Percentiles rank a stretch among this genome's conserved stretches.
Conservation (phyloP, 2,888 invertebrate species). For the Eugnorisma glareosa region DNA sequence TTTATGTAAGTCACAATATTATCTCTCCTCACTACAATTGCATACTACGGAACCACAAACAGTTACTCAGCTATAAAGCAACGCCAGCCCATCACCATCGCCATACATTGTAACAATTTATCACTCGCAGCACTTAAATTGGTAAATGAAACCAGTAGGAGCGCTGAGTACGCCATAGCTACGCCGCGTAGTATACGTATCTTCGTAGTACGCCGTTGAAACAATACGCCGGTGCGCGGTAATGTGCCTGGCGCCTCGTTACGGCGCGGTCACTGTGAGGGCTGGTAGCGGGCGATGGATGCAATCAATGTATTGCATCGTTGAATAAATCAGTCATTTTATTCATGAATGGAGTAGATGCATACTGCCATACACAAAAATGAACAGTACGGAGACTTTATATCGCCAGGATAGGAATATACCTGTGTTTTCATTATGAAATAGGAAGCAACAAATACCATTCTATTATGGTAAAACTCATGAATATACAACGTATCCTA, state of each 20-base stretch:
- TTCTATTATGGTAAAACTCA: neutral
- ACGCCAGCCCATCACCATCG: slow-evolving; percentile 36
- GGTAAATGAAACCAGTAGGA: slow-evolving; percentile 52
- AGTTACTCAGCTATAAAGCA: slow-evolving; percentile 30
- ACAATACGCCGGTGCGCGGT: slow-evolving; percentile 64
- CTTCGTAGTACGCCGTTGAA: slow-evolving; percentile 55
- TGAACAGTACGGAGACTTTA: neutral
- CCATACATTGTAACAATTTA: slow-evolving; percentile 45
- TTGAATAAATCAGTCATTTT: slow-evolving; percentile 1
- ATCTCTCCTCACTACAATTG: neutral
- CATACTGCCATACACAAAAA: neutral
- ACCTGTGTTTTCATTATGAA: neutral
- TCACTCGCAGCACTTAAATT: slow-evolving; percentile 53
- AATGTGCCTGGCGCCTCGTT: slow-evolving; percentile 63
- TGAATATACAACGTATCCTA: neutral
- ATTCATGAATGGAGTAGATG: neutral
- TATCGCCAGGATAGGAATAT: neutral
- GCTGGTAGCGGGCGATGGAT: slow-evolving; percentile 17
- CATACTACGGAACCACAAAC: neutral
- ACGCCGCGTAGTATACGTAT: slow-evolving; percentile 43
- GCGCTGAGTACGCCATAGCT: slow-evolving; percentile 49
- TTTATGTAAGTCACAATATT: neutral
- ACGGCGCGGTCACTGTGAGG: slow-evolving; percentile 35
- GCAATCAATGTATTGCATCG: neutral
- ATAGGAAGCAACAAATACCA: neutral